These are phyloP conservation scores for Bettongia penicillata DNA, from an alignment of 2,113 vertebrate species.

Conservation along the genomic window DNA sequence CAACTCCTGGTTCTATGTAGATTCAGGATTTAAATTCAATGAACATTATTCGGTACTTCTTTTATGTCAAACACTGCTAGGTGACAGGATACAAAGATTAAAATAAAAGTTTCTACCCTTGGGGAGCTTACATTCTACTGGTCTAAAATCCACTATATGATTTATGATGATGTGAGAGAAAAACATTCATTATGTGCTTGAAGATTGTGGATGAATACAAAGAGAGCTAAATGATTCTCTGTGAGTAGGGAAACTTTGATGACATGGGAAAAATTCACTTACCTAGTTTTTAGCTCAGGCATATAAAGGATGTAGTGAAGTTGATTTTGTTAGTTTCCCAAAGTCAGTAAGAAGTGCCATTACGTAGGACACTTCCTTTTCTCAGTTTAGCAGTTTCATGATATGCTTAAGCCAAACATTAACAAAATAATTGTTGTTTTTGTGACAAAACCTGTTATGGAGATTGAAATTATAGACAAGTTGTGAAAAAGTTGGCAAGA, in stretches of 20 bases:
- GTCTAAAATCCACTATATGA: not conserved
- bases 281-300: not conserved
- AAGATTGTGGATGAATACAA: not conserved
- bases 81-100: not conserved
- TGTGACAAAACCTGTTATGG: too few relatives aligned
- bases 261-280: not conserved
- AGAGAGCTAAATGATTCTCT: not conserved
- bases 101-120: not conserved
- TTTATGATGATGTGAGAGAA: not conserved
- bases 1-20: not conserved
- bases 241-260: not conserved
- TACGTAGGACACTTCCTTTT: too few relatives aligned
- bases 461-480: too few relatives aligned
- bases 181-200: not conserved
- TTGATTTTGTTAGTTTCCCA: too few relatives aligned
- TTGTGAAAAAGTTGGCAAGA: too few relatives aligned
- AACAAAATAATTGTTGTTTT: too few relatives aligned
- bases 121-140: not conserved
- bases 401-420: too few relatives aligned
- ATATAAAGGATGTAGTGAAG: too few relatives aligned
- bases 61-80: not conserved
- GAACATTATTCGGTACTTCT: not conserved
- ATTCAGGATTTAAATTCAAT: not conserved
- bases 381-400: too few relatives aligned
- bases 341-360: too few relatives aligned